phyloP scores from a whole-genome alignment of 2,797 vertebrate genomes.

The Threskiornis aethiopicus region DNA sequence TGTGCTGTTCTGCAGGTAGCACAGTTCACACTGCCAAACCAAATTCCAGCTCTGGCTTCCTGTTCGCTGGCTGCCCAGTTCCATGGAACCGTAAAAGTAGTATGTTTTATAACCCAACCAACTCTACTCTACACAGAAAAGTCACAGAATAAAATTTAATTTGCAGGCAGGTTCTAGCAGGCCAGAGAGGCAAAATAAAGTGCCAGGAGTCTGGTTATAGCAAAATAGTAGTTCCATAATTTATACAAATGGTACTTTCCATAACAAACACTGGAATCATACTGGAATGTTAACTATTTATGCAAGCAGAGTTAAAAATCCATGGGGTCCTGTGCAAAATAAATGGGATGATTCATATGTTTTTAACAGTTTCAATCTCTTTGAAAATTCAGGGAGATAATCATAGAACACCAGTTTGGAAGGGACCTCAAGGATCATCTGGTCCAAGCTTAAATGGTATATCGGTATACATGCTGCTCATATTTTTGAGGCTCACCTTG shows the following conservation, averaged over 20 bases:
- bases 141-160: background rate
- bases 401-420: background rate
- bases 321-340: background rate
- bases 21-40: background rate
- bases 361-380: background rate
- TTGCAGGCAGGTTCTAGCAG: constrained; percentile 55
- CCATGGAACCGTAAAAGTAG: background rate
- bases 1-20: constrained; percentile 17
- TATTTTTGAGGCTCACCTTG: background rate
- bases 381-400: background rate
- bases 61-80: background rate
- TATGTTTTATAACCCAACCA: background rate
- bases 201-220: constrained; percentile 13
- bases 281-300: background rate
- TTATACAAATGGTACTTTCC: constrained; percentile 45
- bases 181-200: constrained; percentile 15
- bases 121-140: background rate
- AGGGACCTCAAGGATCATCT: background rate
- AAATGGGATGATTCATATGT: background rate
- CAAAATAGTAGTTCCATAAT: constrained; percentile 11
- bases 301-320: background rate
- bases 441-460: background rate
- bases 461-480: background rate
- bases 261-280: constrained; percentile 27
- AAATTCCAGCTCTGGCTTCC: constrained; percentile 31